Evolutionary conservation across 2,113 vertebrate genomes (phyloP).

Genomic region (Poecile atricapillus): DNA sequence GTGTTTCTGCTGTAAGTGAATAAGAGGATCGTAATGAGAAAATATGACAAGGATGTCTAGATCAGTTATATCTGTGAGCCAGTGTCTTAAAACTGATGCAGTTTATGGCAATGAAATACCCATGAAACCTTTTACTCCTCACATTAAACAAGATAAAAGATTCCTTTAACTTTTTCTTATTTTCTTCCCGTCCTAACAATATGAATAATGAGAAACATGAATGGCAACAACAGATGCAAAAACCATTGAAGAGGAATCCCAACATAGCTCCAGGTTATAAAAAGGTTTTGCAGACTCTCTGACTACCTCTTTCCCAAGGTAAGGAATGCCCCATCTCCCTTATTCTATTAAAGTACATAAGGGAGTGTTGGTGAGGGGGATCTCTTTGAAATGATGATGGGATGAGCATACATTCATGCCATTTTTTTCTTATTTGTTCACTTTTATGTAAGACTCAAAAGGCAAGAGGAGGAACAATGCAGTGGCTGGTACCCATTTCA

Average conservation of each 20-base stretch:
- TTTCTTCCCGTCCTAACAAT: neutral
- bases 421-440: neutral
- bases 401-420: neutral
- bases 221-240: neutral
- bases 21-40: neutral
- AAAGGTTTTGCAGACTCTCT: neutral
- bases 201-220: neutral
- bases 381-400: neutral
- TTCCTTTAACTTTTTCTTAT: neutral
- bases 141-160: neutral
- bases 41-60: neutral
- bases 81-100: neutral
- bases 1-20: neutral
- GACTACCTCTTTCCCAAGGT: neutral
- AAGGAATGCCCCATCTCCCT: neutral
- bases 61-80: neutral
- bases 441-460: neutral
- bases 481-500: neutral
- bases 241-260: neutral
- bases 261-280: neutral
- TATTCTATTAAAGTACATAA: neutral
- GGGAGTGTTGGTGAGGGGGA: neutral
- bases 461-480: neutral
- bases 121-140: neutral
- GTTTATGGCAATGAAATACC: neutral